Conservation (phyloP, 2,113 vertebrate species). For the Xyrauchen texanus region DNA sequence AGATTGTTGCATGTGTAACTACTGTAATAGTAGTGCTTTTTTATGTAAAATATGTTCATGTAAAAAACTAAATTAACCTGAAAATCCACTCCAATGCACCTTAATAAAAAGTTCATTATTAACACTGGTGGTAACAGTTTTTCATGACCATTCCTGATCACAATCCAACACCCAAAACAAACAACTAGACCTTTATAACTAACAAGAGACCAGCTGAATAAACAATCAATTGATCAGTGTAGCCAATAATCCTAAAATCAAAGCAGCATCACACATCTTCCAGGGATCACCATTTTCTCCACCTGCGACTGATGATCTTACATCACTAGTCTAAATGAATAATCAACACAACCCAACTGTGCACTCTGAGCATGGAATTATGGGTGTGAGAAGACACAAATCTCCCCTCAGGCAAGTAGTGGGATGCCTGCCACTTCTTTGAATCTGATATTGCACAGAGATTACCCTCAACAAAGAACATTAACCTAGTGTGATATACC, state of each 20-base stretch:
- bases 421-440: conserved; percentile 51
- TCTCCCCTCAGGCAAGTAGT: conserved; percentile 49
- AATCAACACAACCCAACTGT: background rate
- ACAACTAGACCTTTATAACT: no score
- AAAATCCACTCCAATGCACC: no score
- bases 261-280: background rate
- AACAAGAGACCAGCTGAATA: background rate
- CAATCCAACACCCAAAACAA: no score
- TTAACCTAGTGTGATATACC: conserved; percentile 33
- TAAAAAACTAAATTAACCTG: no score
- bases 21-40: no score
- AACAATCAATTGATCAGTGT: background rate
- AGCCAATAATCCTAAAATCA: background rate
- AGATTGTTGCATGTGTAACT: no score
- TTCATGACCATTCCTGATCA: no score
- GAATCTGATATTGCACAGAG: conserved; percentile 54
- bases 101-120: no score
- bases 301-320: background rate
- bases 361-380: conserved; percentile 38
- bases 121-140: no score
- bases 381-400: conserved; percentile 36
- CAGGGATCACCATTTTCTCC: background rate
- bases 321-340: background rate
- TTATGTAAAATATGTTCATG: no score
- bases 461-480: conserved; percentile 46